phyloP scores from a whole-genome alignment of 2,113 vertebrate species.

The Pelmatolapia mariae region DNA sequence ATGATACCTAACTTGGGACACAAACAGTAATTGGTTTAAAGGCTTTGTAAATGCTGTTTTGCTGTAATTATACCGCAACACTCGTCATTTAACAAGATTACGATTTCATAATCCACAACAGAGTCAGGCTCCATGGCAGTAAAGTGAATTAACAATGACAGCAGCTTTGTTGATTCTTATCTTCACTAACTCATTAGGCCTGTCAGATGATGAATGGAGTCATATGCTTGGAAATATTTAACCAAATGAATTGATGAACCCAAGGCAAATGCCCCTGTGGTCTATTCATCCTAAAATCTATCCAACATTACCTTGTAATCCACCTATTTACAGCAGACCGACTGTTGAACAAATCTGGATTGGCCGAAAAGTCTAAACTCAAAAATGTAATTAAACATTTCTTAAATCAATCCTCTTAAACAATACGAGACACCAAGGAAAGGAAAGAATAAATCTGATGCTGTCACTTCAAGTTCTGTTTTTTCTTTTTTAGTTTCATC shows the following conservation, averaged over 20 bases:
- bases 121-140: slow-evolving; percentile 8
- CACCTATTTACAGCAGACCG: neutral
- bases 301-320: neutral
- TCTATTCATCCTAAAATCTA: neutral
- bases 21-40: neutral
- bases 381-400: neutral
- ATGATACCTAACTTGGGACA: neutral
- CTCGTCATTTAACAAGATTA: slow-evolving; percentile 35
- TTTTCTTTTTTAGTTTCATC: neutral
- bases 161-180: slow-evolving; percentile 38
- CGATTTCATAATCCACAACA: slow-evolving; percentile 36
- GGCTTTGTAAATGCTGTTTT: neutral
- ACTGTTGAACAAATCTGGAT: neutral
- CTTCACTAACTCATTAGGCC: slow-evolving; percentile 18
- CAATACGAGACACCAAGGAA: neutral
- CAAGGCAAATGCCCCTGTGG: neutral
- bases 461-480: neutral
- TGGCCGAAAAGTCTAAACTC: neutral
- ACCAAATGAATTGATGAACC: neutral
- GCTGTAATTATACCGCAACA: neutral
- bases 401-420: neutral
- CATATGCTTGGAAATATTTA: neutral
- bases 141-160: slow-evolving; percentile 27
- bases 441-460: neutral
- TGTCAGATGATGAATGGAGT: slow-evolving; percentile 9